Percentiles rank a stretch among this genome's conserved stretches.
Evolutionary conservation across 2,888 invertebrate species (phyloP).

Genomic region (Campopleginae sp.): DNA sequence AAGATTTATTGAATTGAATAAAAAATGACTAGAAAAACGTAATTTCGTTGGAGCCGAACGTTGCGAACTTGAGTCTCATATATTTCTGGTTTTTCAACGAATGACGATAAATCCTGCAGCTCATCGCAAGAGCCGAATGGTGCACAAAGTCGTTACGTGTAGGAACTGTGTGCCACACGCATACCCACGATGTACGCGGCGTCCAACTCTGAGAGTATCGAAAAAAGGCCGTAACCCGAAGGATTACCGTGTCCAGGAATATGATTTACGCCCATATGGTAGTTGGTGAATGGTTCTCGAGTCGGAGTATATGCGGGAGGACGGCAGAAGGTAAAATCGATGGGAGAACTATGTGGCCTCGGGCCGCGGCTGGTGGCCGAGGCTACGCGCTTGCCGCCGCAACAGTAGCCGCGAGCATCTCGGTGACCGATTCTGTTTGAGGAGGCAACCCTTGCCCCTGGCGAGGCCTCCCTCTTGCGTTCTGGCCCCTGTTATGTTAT

Average conservation of each 20-base stretch:
- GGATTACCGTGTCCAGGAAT: not conserved
- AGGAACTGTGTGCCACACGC: conserved; percentile 13
- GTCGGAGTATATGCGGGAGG: conserved; percentile 7
- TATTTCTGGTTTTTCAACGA: too few relatives aligned
- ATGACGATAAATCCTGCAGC: not conserved
- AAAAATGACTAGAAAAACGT: too few relatives aligned
- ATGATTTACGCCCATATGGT: conserved; percentile 27
- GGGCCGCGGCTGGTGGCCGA: conserved; percentile 65
- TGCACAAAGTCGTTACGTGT: not conserved
- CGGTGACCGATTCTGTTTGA: conserved; percentile 82
- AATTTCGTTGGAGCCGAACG: too few relatives aligned
- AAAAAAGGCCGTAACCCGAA: not conserved
- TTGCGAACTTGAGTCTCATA: too few relatives aligned
- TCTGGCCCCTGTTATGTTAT: conserved; percentile 39
- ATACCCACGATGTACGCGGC: not conserved
- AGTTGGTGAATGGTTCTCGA: not conserved
- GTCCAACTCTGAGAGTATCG: not conserved
- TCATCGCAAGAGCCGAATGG: not conserved
- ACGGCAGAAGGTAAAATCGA: conserved; percentile 67
- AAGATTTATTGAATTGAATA: too few relatives aligned
- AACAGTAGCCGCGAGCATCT: conserved; percentile 74
- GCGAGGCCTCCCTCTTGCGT: conserved; percentile 67
- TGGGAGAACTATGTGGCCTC: conserved; percentile 64
- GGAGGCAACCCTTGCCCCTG: conserved; percentile 80
- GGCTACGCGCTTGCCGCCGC: conserved; percentile 66